Evolutionary conservation across 1,140 invertebrate species (phyloP), one percentile per base, ranked within the genome.

Genomic region (Sweltsa coloradensis): DNA sequence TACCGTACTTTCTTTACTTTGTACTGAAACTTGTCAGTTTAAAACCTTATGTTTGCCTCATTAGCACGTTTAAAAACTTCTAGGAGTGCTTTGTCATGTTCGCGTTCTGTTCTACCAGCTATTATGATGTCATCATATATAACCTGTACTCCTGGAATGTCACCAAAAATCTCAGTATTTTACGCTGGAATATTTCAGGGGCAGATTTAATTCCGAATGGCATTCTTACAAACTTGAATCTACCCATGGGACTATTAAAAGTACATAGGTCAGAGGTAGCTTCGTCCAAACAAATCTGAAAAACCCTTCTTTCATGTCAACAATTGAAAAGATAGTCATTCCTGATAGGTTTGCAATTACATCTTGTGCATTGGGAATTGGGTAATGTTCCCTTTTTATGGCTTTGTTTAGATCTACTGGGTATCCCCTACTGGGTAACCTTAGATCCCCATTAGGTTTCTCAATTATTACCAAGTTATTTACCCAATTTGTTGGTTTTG

Each of bases 191-290:
- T 52, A 21, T 56, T 52, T 65, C 62, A 7, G 64, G 60, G 6
- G 57, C 57, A 36, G 51, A 53, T 21, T 42, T 54, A 4, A 72
- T 55, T 5, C 66, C 65, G 55, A 70, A 69, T 7, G 65, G 64
- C 14, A 68, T 43, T 27, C 66, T 53, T 26, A 53, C 50, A 50
- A 61, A 65, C 34, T 55, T 52, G 51, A 57, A 70, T 42, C 62
- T 51, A 1, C 63, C 67, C 59, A 65, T 69, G 7, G 65, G 65
- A 3, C 65, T 68, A 26, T 55, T 58, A 55, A 72, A 71, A 25
- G 70, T 72, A 14, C 59, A 62, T 4, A 69, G 50, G 43, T 59
- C 50, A 31, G 53, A 54, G 50, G 57, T 62, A 31, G 63, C 51
- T 23, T 64, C 50, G 36, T 51, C 47, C 21, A 74, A 53, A 41